phyloP scores from a whole-genome alignment of 2,113 vertebrate species.

The Phocoena phocoena region DNA sequence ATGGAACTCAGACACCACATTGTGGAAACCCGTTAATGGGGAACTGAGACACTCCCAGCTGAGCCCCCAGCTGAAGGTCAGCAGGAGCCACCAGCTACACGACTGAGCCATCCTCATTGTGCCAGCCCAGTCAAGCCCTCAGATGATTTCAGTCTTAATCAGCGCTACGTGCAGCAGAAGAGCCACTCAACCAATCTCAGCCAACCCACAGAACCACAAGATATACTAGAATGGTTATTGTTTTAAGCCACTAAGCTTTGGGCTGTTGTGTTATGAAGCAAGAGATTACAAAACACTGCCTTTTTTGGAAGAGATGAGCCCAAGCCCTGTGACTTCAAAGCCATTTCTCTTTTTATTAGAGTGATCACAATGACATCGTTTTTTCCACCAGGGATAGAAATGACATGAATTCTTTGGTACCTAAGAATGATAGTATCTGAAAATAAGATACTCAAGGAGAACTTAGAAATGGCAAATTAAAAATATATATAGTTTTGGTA shows the following conservation, averaged over 20 bases:
- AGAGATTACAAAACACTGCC: background rate
- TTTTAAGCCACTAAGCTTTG: background rate
- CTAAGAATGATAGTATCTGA: background rate
- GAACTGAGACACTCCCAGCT: background rate
- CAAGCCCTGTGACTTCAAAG: background rate
- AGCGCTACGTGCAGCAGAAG: background rate
- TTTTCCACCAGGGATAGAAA: background rate
- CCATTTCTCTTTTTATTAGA: background rate
- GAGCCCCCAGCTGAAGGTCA: background rate
- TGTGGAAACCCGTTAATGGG: background rate
- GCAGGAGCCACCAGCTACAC: fast-evolving
- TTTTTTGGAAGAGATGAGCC: background rate
- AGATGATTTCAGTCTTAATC: background rate
- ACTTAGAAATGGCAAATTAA: background rate
- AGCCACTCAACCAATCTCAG: background rate
- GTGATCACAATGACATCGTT: background rate
- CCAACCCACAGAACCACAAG: background rate
- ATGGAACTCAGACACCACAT: background rate
- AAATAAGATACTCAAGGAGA: background rate
- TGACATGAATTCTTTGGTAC: background rate
- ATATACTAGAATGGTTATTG: background rate
- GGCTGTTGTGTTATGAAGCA: background rate
- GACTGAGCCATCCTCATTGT: background rate
- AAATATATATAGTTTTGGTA: background rate
- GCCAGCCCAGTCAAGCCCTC: background rate